Conservation (phyloP, 1,140 invertebrate species). For the Metopolophium dirhodum region DNA sequence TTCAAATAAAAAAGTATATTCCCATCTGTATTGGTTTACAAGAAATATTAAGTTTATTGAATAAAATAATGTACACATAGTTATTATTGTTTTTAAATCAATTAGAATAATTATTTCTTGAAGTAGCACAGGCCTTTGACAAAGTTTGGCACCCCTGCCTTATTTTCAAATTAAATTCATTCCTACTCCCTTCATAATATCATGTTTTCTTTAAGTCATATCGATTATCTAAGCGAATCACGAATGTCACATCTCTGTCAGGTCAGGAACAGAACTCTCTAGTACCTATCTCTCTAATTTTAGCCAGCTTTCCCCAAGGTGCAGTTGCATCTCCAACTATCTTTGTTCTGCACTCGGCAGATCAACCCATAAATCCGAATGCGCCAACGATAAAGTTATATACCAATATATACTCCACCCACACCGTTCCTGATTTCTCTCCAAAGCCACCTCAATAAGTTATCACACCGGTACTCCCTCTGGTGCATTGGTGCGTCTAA, state of each 20-base stretch:
- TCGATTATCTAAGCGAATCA: too few species aligned
- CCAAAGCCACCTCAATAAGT: neutral
- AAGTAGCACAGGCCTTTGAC: too few species aligned
- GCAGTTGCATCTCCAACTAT: constrained; percentile 6
- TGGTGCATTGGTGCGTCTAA: neutral
- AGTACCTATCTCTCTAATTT: neutral
- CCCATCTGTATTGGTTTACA: too few species aligned
- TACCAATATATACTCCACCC: neutral
- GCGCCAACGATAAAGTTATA: constrained; percentile 7
- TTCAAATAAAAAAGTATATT: too few species aligned
- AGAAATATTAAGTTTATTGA: too few species aligned
- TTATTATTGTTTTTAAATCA: neutral
- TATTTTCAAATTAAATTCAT: too few species aligned
- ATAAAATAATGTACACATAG: too few species aligned
- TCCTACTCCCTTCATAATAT: too few species aligned
- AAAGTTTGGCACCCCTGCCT: too few species aligned
- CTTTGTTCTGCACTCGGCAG: neutral
- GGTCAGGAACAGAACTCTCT: neutral
- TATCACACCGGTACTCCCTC: neutral
- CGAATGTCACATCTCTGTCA: too few species aligned
- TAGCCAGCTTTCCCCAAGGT: neutral
- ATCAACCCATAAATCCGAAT: neutral
- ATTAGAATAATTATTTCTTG: too few species aligned
- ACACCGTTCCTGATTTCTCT: neutral
- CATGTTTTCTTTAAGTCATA: too few species aligned